Base-by-base conservation (phyloP, 1,140 invertebrate genomes). In the Brachionus angularis region DNA sequence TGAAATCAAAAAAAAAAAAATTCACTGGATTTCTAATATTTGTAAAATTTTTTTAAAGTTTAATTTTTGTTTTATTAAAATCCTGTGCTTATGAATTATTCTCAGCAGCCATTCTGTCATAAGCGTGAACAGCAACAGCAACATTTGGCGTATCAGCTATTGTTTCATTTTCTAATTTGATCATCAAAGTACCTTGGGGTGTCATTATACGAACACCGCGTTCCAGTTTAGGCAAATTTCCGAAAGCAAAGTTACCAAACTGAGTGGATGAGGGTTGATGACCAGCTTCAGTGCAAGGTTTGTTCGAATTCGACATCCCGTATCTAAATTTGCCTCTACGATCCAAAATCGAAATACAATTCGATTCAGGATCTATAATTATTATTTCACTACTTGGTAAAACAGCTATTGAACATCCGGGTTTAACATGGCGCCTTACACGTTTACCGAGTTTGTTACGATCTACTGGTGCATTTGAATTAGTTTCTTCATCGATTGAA, bases 301-400 rank as follows among this genome's bases (percentile, higher is more conserved):
- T 50, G 29, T 67, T 67, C 21, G 62, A 46, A 50, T 67, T 67
- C 1, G 70, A 55, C 49, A 71, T 42, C 4, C 49, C 47, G 34
- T 55, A 71, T 27, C 49, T 16, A 55, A 71, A 53, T 55, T 71
- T 71, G 23, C 70, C 70, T 23, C 39, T 21, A 18, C 47, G 29
- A 16, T 71, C 70, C 36, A 72, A 44, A 33, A 72, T 72, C 4
- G 71, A 62, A 23, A 62, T 16, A 10, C 27, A 18, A 29, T 61
- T 62, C 21, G 36, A 18, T n/a, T 72, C 71, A 34, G 53, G 53
- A 49, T 72, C 71, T 49, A 72, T 33, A 34, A 72, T 62, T 12
- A 72, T 61, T 23, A 62, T 49, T 18, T 72, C 71, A 16, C 29
- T 62, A 36, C 33, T 61, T 5, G 53, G 53, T 27, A 72, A 62